Conservation (phyloP, 1,140 invertebrate species). For the Drosophila sechellia region DNA sequence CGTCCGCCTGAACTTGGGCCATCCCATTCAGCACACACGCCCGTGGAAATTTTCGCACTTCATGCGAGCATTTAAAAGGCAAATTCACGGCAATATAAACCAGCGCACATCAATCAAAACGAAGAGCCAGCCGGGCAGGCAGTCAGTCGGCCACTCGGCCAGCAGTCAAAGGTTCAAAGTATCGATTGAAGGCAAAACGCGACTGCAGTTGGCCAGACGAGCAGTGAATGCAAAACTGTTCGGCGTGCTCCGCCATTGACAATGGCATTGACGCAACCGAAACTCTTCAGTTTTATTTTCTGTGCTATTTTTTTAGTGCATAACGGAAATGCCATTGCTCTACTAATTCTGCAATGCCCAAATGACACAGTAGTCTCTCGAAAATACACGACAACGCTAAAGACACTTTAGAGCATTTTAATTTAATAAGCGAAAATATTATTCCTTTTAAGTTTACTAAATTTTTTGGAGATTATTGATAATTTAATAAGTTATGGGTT, state of each 20-base stretch:
- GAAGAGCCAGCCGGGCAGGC: slow-evolving; percentile 43
- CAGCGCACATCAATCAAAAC: slow-evolving; percentile 59
- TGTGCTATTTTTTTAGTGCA: slow-evolving; percentile 17
- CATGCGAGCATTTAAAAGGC: slow-evolving; percentile 55
- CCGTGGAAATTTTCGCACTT: slow-evolving; percentile 59
- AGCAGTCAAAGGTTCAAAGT: slow-evolving; percentile 65
- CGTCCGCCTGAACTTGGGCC: slow-evolving; percentile 37
- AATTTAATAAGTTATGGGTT: too few relatives aligned
- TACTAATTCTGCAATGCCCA: not conserved
- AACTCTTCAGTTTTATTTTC: slow-evolving; percentile 6
- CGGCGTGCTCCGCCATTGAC: slow-evolving; percentile 30
- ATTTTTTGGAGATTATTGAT: too few relatives aligned
- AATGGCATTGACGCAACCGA: slow-evolving; percentile 46
- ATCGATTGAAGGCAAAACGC: slow-evolving; percentile 65
- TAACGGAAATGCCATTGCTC: slow-evolving; percentile 19
- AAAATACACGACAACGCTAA: not conserved
- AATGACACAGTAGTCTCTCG: not conserved
- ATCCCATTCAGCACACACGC: slow-evolving; percentile 4
- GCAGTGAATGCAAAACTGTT: slow-evolving; percentile 66
- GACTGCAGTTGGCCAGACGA: slow-evolving; percentile 43
- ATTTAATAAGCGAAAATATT: too few relatives aligned
- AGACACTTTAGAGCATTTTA: too few relatives aligned
- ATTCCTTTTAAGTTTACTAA: too few relatives aligned
- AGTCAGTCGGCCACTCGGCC: slow-evolving; percentile 55
- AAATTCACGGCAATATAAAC: slow-evolving; percentile 40